phyloP scores from a whole-genome alignment of 1,140 invertebrate genomes.

The Leptopilina boulardi region DNA sequence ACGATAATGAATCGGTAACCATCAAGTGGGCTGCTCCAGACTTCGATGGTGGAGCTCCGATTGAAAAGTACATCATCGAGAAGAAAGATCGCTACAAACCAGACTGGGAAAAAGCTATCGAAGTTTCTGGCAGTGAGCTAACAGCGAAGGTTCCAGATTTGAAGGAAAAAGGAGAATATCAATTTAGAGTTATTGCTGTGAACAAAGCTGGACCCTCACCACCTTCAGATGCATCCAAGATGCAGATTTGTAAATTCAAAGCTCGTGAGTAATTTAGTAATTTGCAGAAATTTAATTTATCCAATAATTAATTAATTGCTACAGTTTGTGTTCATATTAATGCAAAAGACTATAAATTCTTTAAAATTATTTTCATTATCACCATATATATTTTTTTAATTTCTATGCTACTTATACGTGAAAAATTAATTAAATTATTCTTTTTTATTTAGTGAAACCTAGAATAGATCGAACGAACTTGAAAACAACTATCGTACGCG shows the following conservation, averaged over 20 bases:
- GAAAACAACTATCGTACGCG: conserved; percentile 91
- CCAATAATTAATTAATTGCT: conserved; percentile 17
- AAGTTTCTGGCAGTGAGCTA: conserved; percentile 87
- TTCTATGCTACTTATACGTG: too few relatives aligned
- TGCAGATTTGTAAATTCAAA: conserved; percentile 93
- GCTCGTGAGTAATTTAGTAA: conserved; percentile 81
- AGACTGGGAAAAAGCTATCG: conserved; percentile 86
- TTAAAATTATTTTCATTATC: too few relatives aligned
- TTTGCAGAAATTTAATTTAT: neutral
- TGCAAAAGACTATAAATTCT: too few relatives aligned
- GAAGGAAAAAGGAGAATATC: conserved; percentile 94
- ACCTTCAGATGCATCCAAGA: conserved; percentile 95
- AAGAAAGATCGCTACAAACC: conserved; percentile 92
- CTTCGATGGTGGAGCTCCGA: conserved; percentile 94
- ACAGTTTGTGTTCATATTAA: too few relatives aligned
- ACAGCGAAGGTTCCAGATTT: conserved; percentile 90
- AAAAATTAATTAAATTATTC: conserved; percentile 22
- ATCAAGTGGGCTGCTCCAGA: conserved; percentile 96
- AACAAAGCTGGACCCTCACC: conserved; percentile 97
- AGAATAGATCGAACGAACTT: conserved; percentile 96
- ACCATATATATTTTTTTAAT: neutral
- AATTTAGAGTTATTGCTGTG: conserved; percentile 95
- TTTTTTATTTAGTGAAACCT: conserved; percentile 88
- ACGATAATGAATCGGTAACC: conserved; percentile 94
- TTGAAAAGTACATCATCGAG: conserved; percentile 98